Percentiles rank a stretch among this genome's conserved stretches.
These are phyloP conservation scores for Pipa parva DNA, from an alignment of 2,113 vertebrate species.

Conservation along the genomic window DNA sequence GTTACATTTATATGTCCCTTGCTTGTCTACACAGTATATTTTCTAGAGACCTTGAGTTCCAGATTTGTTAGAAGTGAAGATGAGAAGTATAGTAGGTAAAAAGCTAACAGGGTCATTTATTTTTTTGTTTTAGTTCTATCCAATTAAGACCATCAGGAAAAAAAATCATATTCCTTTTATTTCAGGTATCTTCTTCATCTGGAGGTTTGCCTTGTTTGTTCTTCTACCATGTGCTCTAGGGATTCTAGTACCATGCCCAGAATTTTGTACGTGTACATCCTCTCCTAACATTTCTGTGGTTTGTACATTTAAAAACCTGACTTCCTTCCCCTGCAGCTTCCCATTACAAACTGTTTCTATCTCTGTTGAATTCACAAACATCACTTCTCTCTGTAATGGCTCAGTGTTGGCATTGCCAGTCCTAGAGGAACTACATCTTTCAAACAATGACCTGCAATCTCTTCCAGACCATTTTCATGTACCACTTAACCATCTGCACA, in stretches of 20 bases:
- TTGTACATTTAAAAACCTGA: constrained; percentile 58
- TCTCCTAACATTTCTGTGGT: constrained; percentile 55
- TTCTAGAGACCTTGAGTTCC: too few relatives aligned
- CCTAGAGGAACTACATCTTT: constrained; percentile 73
- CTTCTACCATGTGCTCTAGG: constrained; percentile 8
- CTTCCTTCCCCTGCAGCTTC: constrained; percentile 57
- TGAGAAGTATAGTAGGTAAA: too few relatives aligned
- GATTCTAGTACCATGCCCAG: constrained; percentile 36
- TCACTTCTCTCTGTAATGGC: constrained; percentile 52
- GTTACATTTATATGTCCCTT: too few relatives aligned
- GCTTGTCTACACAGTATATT: too few relatives aligned
- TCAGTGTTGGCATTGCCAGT: constrained; percentile 54
- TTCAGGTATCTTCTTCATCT: background rate
- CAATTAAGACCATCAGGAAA: too few relatives aligned
- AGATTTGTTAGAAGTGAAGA: too few relatives aligned
- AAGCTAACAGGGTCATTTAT: too few relatives aligned
- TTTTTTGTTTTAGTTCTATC: too few relatives aligned
- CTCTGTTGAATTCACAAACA: constrained; percentile 72
- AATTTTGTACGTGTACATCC: constrained; percentile 58
- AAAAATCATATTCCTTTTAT: too few relatives aligned
- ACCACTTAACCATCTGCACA: constrained; percentile 53
- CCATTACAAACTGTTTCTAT: constrained; percentile 55
- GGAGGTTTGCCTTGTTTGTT: background rate
- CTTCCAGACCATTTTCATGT: constrained; percentile 61
- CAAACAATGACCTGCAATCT: constrained; percentile 61